Percentiles rank a stretch among this genome's conserved stretches.
phyloP scores from a whole-genome alignment of 2,797 vertebrate genomes.

The Sebastes itinus region DNA sequence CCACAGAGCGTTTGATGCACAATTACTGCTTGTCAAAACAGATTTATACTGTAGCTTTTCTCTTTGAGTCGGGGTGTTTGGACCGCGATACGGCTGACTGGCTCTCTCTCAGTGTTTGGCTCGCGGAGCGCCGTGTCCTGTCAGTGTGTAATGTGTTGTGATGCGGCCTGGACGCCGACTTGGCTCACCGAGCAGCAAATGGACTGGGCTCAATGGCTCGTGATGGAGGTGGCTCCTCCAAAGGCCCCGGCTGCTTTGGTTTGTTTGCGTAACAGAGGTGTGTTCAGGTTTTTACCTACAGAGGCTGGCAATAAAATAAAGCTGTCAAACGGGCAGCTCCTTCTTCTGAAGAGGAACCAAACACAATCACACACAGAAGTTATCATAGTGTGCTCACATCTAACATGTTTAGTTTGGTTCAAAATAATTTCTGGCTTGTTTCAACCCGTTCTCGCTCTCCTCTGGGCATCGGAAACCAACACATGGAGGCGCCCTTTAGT shows the following conservation, averaged over 20 bases:
- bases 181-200: slow-evolving; percentile 26
- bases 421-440: background rate
- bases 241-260: background rate
- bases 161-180: slow-evolving; percentile 7
- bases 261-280: background rate
- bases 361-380: no score
- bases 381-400: no score
- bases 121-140: background rate
- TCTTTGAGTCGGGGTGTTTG: background rate
- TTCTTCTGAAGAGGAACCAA: background rate
- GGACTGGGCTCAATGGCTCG: slow-evolving; percentile 6
- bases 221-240: slow-evolving; percentile 8
- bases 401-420: background rate
- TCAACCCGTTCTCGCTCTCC: no score
- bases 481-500: no score
- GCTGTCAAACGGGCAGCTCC: background rate
- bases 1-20: slow-evolving; percentile 27
- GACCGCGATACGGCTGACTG: slow-evolving; percentile 7
- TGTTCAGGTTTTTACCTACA: background rate
- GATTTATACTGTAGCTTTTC: slow-evolving; percentile 17
- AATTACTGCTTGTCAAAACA: slow-evolving; percentile 55
- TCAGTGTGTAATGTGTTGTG: slow-evolving; percentile 24
- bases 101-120: background rate
- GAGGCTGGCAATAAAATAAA: background rate
- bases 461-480: no score